Evolutionary conservation across 2,888 invertebrate genomes (phyloP).

Genomic region (Seira musarum): DNA sequence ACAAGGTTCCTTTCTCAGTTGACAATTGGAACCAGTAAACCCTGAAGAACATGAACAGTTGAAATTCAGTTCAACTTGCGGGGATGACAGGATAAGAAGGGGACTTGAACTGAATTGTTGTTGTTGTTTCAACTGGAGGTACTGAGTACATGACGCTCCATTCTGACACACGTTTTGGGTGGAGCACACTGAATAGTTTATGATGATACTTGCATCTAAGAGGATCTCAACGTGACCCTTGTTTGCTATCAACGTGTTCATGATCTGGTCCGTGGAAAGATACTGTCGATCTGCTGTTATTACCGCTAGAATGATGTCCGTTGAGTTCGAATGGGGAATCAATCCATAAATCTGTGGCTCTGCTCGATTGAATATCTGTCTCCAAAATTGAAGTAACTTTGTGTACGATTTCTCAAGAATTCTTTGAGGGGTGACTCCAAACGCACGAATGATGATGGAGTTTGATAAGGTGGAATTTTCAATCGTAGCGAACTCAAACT

Average conservation of each 20-base stretch:
- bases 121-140: conserved; percentile 78
- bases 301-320: conserved; percentile 83
- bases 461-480: conserved; percentile 87
- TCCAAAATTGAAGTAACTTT: conserved; percentile 64
- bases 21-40: conserved; percentile 80
- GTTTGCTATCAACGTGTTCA: conserved; percentile 79
- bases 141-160: conserved; percentile 83
- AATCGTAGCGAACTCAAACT: conserved; percentile 86
- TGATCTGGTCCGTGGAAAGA: conserved; percentile 78
- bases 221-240: conserved; percentile 79
- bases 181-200: conserved; percentile 85
- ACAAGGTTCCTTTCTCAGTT: conserved; percentile 91
- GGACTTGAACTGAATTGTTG: conserved; percentile 87
- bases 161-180: conserved; percentile 79
- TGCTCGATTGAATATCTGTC: conserved; percentile 66
- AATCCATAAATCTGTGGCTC: conserved; percentile 82
- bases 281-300: conserved; percentile 72
- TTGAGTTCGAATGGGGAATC: conserved; percentile 78
- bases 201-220: conserved; percentile 77
- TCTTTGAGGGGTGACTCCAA: conserved; percentile 81
- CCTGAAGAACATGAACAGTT: conserved; percentile 87
- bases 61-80: conserved; percentile 84
- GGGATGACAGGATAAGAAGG: conserved; percentile 86
- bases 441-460: conserved; percentile 83
- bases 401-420: conserved; percentile 84